phyloP scores from a whole-genome alignment of 2,797 vertebrate species.

The Spatula versicolor region DNA sequence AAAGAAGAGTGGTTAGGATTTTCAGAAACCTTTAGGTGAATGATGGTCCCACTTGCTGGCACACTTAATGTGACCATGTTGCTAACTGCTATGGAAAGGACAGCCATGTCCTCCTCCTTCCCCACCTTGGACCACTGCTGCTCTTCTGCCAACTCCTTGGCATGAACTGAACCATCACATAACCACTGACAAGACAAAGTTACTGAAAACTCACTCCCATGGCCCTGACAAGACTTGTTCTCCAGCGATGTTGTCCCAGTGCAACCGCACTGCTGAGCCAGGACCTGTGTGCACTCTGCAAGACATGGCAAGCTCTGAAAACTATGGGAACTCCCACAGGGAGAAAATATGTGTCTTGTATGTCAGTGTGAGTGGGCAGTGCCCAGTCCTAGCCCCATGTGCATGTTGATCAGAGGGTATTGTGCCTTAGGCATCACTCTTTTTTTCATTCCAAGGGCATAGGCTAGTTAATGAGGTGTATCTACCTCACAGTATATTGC shows the following conservation, averaged over 20 bases:
- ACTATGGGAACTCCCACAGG: neutral
- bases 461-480: neutral
- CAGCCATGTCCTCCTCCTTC: neutral
- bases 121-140: neutral
- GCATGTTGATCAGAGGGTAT: neutral
- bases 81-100: neutral
- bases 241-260: neutral
- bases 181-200: neutral
- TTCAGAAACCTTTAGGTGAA: neutral
- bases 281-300: neutral
- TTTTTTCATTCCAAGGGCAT: neutral
- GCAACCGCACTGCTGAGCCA: neutral
- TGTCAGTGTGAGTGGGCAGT: neutral
- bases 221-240: neutral
- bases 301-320: neutral
- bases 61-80: too few relatives aligned
- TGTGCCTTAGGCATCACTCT: neutral
- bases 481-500: fast-evolving
- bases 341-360: neutral
- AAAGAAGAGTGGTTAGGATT: neutral
- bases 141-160: neutral
- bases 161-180: neutral
- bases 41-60: neutral
- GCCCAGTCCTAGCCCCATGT: too few relatives aligned
- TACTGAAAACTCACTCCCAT: neutral